Base-by-base conservation (phyloP, 2,113 vertebrate genomes). In the Tamias sibiricus region DNA sequence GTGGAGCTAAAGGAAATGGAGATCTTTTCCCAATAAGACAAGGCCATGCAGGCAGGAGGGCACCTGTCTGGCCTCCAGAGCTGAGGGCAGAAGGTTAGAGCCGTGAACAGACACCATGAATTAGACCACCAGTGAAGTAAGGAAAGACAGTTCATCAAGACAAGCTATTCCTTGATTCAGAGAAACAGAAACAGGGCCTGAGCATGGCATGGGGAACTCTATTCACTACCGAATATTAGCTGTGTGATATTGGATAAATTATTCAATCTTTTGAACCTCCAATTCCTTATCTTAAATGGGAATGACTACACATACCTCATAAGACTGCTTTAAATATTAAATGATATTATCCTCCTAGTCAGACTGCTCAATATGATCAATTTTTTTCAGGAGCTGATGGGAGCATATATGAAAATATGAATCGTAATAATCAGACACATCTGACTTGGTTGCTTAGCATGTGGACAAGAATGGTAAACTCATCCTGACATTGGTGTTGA, bases 401-500 rank as follows among this genome's bases (percentile, higher is more conserved):
- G n/a, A 32, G 17, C 3, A 6, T 59, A 13, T 30, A 42, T 4
- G 57, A 54, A 71, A 69, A 66, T 44, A 28, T 69, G 2, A 87
- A 57, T 37, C 68, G 1, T 74, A 24, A 52, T 14, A 30, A 66
- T 75, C 66, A 77, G 42, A 82, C 59, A 20, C 4, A 20, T 35
- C 12, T 22, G 40, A 40, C 62, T 14, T 74, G 72, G 32, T 8
- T 40, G 54, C 75, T 22, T 22, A 22, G 14, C 22, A 32, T 6
- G 4, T 35, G 19, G 17, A 75, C 1, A 37, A 37, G 74, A 52
- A 44, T 0, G 9, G 22, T 14, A 14, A 86, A 54, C 26, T 30
- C n/a, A 6, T 28, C 2, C 1, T 13, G 14, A 84, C 0, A 30
- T 26, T 62, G 1, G 0, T 1, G 0, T 4, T 19, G n/a, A 57